Conservation (phyloP, 2,888 invertebrate genomes). For the Arrhopalites spinosus region DNA sequence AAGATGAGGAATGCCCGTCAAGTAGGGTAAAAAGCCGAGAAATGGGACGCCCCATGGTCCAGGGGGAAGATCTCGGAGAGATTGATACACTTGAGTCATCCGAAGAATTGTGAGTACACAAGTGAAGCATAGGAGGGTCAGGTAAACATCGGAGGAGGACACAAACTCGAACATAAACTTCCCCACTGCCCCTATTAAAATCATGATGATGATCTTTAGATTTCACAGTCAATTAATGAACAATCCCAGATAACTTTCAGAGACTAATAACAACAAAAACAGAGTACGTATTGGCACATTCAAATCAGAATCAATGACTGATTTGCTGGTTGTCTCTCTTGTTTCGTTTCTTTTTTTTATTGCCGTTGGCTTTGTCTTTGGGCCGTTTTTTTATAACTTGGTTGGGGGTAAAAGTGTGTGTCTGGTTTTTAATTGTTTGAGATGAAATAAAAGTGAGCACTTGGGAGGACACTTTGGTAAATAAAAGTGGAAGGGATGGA, state of each 20-base stretch:
- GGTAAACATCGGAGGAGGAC: constrained; percentile 38
- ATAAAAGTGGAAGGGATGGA: neutral
- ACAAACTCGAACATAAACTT: constrained; percentile 27
- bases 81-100: constrained; percentile 42
- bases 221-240: too few relatives aligned
- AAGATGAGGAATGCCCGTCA: constrained; percentile 76
- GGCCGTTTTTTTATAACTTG: too few relatives aligned
- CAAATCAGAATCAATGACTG: too few relatives aligned
- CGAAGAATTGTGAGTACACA: constrained; percentile 42
- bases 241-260: too few relatives aligned
- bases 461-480: neutral
- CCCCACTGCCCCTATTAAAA: constrained; percentile 21
- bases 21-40: constrained; percentile 80
- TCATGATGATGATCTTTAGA: constrained; percentile 17
- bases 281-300: too few relatives aligned
- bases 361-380: neutral
- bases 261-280: too few relatives aligned
- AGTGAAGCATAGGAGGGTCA: constrained; percentile 42
- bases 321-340: neutral
- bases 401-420: constrained; percentile 6
- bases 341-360: neutral
- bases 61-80: constrained; percentile 68
- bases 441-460: neutral
- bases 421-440: neutral
- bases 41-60: constrained; percentile 88